Conservation (phyloP, 2,888 invertebrate species). For the Notodonta dromedarius region DNA sequence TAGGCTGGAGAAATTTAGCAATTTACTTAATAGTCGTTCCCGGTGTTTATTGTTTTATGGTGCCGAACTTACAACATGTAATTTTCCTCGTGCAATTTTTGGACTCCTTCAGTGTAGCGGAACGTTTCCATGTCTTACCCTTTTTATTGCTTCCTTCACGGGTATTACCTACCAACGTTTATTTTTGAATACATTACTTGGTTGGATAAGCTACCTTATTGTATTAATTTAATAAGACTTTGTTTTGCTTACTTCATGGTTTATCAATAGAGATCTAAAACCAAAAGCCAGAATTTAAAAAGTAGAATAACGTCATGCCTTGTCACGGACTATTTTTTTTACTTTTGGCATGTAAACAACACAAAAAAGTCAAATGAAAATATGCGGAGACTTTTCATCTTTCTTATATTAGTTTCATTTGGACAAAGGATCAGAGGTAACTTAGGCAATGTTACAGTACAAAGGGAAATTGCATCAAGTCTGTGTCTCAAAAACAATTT, state of each 20-base stretch:
- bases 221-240: neutral
- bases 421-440: slow-evolving; percentile 40
- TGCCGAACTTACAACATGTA: slow-evolving; percentile 41
- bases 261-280: too few relatives aligned
- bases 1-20: slow-evolving; percentile 42
- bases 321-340: too few relatives aligned
- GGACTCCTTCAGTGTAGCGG: slow-evolving; percentile 34
- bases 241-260: too few relatives aligned
- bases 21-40: slow-evolving; percentile 46
- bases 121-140: slow-evolving; percentile 35
- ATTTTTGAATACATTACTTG: slow-evolving; percentile 33
- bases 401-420: slow-evolving; percentile 53
- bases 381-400: slow-evolving; percentile 37
- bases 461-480: slow-evolving; percentile 47
- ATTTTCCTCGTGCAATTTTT: slow-evolving; percentile 41
- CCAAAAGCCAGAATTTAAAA: too few relatives aligned
- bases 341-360: slow-evolving; percentile 15
- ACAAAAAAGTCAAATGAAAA: slow-evolving; percentile 36
- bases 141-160: slow-evolving; percentile 34
- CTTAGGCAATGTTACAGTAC: slow-evolving; percentile 41
- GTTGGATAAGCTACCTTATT: slow-evolving; percentile 21
- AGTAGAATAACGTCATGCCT: neutral
- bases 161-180: slow-evolving; percentile 25
- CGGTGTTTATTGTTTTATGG: slow-evolving; percentile 48
- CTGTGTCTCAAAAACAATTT: slow-evolving; percentile 42